A percentile compares a stretch with the other conserved stretches of the same genome.
These are phyloP conservation scores for Sphaeridia pumilis DNA, from an alignment of 2,888 invertebrate genomes.

Conservation along the genomic window DNA sequence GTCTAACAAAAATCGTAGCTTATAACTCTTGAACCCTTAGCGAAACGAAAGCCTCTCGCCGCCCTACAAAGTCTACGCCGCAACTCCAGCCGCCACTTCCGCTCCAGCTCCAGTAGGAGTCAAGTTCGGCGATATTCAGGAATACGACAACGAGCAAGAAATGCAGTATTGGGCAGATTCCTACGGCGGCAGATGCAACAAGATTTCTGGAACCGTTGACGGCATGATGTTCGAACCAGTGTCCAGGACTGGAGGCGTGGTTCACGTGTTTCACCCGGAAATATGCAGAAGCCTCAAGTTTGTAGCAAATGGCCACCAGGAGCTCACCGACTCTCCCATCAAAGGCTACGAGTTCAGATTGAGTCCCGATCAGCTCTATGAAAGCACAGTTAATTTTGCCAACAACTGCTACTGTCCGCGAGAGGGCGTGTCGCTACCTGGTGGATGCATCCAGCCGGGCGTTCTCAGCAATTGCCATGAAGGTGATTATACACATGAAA, in stretches of 20 bases:
- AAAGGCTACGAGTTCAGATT: neutral
- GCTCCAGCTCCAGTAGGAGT: too few species aligned
- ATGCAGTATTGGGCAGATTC: conserved; percentile 2
- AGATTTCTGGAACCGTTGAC: conserved; percentile 8
- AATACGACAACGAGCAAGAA: neutral
- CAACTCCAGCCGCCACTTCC: too few species aligned
- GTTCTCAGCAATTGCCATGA: conserved; percentile 9
- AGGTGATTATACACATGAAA: neutral
- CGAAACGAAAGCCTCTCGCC: neutral
- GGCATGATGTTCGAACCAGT: conserved; percentile 8
- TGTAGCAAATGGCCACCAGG: neutral
- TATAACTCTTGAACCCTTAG: too few species aligned
- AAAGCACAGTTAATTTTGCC: conserved; percentile 1
- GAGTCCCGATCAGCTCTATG: neutral
- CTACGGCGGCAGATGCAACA: conserved; percentile 2
- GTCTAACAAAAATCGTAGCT: too few species aligned
- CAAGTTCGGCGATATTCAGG: conserved; percentile 1
- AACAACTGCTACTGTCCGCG: conserved; percentile 10
- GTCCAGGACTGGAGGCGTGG: neutral
- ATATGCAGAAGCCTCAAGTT: conserved; percentile 4
- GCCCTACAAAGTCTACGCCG: neutral
- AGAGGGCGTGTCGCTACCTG: neutral
- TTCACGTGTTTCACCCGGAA: conserved; percentile 5
- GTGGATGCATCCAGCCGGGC: neutral
- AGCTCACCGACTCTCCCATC: neutral